A percentile compares a stretch with the other conserved stretches of the same genome.
These are phyloP conservation scores for Prinia subflava DNA, from an alignment of 2,113 vertebrate genomes.

Conservation along the genomic window DNA sequence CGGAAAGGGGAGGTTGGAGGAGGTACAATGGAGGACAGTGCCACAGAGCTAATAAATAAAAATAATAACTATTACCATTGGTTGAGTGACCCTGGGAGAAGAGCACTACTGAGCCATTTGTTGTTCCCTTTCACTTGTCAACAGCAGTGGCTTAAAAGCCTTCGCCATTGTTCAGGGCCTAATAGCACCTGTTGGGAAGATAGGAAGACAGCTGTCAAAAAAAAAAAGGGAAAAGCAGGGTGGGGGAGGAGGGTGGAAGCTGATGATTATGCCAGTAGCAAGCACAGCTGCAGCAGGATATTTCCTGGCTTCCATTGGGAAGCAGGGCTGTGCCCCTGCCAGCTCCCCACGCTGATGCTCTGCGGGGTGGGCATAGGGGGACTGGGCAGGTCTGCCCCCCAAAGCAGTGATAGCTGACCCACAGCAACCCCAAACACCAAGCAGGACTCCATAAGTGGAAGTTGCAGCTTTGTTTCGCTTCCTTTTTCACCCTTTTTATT, in stretches of 20 bases:
- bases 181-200: conserved; percentile 89
- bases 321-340: background rate
- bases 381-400: background rate
- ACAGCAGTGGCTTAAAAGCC: conserved; percentile 88
- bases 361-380: accelerated
- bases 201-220: conserved; percentile 82
- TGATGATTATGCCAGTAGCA: conserved; percentile 8
- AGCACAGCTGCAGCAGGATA: background rate
- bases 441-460: background rate
- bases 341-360: background rate
- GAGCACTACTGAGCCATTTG: conserved; percentile 81
- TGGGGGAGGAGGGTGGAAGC: background rate
- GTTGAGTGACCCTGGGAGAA: conserved; percentile 77
- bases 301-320: background rate
- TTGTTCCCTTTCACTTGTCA: conserved; percentile 91
- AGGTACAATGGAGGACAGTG: conserved; percentile 75
- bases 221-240: background rate
- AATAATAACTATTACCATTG: conserved; percentile 85
- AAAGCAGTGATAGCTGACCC: background rate
- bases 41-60: conserved; percentile 87
- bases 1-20: conserved; percentile 42
- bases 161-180: conserved; percentile 82
- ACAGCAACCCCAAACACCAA: background rate
- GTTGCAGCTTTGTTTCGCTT: background rate
- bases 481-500: background rate